Conservation (phyloP, 2,797 vertebrate species). For the Siniperca obscura region DNA sequence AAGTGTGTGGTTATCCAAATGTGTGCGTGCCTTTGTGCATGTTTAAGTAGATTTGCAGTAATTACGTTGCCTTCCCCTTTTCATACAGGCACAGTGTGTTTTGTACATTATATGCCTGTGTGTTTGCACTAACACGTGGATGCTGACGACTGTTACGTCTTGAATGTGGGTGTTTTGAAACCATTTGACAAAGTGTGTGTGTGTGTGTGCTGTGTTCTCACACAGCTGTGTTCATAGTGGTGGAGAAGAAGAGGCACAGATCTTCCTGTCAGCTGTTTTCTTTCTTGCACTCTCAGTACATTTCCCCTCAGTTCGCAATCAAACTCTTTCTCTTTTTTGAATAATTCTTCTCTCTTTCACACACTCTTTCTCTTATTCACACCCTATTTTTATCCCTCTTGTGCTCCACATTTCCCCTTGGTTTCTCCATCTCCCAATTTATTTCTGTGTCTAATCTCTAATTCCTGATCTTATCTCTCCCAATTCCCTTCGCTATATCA, state of each 20-base stretch:
- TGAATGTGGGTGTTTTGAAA: slow-evolving; percentile 65
- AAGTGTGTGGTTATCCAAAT: background rate
- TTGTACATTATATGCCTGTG: slow-evolving; percentile 47
- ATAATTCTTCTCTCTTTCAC: background rate
- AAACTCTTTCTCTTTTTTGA: slow-evolving; percentile 8
- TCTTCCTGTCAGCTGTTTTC: slow-evolving; percentile 80
- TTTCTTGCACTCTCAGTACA: slow-evolving; percentile 32
- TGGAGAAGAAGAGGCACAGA: slow-evolving; percentile 38
- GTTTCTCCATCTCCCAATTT: slow-evolving; percentile 3
- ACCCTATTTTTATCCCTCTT: background rate
- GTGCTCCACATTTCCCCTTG: background rate
- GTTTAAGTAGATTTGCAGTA: slow-evolving; percentile 1
- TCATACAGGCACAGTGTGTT: slow-evolving; percentile 36
- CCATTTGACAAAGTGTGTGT: slow-evolving; percentile 33
- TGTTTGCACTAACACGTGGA: slow-evolving; percentile 48
- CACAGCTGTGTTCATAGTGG: slow-evolving; percentile 66
- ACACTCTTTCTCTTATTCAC: background rate
- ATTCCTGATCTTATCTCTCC: slow-evolving; percentile 24
- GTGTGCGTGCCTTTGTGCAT: slow-evolving; percentile 9
- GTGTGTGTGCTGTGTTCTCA: slow-evolving; percentile 37
- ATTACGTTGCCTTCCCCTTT: slow-evolving; percentile 41
- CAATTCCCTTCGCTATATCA: slow-evolving; percentile 1
- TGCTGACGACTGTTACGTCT: slow-evolving; percentile 45
- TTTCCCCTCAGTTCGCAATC: slow-evolving; percentile 27
- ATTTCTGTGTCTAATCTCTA: slow-evolving; percentile 17